Percentiles rank a stretch among this genome's conserved stretches.
phyloP scores from a whole-genome alignment of 2,888 invertebrate species.

The Drosophila monieri region DNA sequence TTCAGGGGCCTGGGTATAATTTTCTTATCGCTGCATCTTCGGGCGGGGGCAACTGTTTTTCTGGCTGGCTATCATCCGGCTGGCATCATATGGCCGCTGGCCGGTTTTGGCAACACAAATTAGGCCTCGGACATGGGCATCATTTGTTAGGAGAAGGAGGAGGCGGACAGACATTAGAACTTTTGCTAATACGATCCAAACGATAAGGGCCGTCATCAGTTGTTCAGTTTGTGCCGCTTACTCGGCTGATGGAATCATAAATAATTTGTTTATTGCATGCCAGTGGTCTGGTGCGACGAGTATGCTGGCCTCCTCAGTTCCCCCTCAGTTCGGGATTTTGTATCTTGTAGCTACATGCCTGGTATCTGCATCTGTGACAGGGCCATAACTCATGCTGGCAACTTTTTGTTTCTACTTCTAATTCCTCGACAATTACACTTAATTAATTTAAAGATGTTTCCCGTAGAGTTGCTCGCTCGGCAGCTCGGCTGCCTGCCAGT shows the following conservation, averaged over 20 bases:
- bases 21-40: conserved; percentile 23
- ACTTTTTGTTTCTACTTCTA: conserved; percentile 78
- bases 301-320: conserved; percentile 9
- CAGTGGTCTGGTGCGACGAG: conserved; percentile 25
- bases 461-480: conserved; percentile 18
- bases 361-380: conserved; percentile 14
- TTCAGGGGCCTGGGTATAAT: no score
- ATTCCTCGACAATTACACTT: conserved; percentile 76
- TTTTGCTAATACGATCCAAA: conserved; percentile 76
- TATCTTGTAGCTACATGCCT: conserved; percentile 51
- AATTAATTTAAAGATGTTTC: conserved; percentile 77
- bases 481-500: no score
- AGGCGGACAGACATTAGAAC: conserved; percentile 44
- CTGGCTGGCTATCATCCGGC: conserved; percentile 22
- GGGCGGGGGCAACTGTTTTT: conserved; percentile 27
- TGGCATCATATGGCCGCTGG: conserved; percentile 44
- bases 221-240: conserved; percentile 60
- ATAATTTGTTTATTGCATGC: conserved; percentile 76
- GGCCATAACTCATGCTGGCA: conserved; percentile 67
- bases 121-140: conserved; percentile 48
- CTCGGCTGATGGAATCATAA: conserved; percentile 74
- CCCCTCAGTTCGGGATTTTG: conserved; percentile 32
- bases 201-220: conserved; percentile 69
- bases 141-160: conserved; percentile 29
- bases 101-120: conserved; percentile 65